Evolutionary conservation across 2,797 vertebrate species (phyloP).

Genomic region (Alfaro cultratus): DNA sequence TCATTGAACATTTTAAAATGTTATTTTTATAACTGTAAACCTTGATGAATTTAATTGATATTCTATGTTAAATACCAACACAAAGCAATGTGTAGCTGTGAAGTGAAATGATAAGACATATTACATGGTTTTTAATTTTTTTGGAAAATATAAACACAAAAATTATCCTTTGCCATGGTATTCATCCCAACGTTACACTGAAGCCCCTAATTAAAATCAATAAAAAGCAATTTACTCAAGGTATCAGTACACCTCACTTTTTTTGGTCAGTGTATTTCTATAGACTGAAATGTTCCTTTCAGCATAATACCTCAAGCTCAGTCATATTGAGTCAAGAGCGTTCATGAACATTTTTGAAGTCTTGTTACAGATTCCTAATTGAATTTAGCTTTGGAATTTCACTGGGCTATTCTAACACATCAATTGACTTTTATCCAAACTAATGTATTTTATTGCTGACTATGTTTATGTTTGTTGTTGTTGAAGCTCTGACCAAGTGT

Average conservation of each 20-base stretch:
- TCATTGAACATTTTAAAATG: not conserved
- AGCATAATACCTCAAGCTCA: not conserved
- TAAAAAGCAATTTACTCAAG: not conserved
- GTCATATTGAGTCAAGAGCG: not conserved
- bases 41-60: not conserved
- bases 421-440: not conserved
- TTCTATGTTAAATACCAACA: not conserved
- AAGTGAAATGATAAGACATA: not conserved
- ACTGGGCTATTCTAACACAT: not conserved
- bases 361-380: not conserved
- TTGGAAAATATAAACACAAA: not conserved
- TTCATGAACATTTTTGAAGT: not conserved
- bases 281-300: not conserved
- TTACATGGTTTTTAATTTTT: not conserved
- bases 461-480: not conserved
- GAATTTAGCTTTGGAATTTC: not conserved
- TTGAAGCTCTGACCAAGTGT: not conserved
- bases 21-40: not conserved
- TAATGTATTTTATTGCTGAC: not conserved
- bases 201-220: not conserved
- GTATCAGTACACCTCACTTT: not conserved
- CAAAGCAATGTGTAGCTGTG: not conserved
- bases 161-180: not conserved
- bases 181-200: not conserved
- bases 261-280: not conserved